A percentile compares a stretch with the other conserved stretches of the same genome.
phyloP scores from a whole-genome alignment of 1,140 invertebrate genomes.

The Coptotermes formosanus region DNA sequence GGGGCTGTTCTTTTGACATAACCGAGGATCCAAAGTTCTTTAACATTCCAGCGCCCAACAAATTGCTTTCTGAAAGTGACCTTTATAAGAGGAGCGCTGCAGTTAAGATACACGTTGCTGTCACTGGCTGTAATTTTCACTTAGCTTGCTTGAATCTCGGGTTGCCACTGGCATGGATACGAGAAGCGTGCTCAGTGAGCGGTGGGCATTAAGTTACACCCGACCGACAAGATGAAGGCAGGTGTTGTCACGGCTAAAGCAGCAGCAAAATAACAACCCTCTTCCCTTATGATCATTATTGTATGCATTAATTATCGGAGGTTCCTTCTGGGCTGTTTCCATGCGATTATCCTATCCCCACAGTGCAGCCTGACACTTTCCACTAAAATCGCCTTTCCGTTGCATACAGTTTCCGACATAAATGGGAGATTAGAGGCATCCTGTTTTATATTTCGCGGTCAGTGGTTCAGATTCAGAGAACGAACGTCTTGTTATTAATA shows the following conservation, averaged over 20 bases:
- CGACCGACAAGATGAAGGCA: neutral
- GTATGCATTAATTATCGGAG: slow-evolving; percentile 14
- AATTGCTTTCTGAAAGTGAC: too few relatives aligned
- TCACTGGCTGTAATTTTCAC: neutral
- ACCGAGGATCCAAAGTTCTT: too few relatives aligned
- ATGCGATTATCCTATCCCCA: neutral
- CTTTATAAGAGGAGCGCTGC: too few relatives aligned
- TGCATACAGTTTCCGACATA: too few relatives aligned
- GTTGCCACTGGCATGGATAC: neutral
- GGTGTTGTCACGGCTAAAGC: neutral
- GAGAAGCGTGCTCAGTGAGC: neutral
- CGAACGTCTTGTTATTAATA: too few relatives aligned
- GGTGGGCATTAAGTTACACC: neutral
- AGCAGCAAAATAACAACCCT: neutral
- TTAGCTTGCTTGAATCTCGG: neutral
- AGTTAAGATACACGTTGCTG: too few relatives aligned
- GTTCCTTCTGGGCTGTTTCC: neutral
- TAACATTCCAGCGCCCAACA: too few relatives aligned
- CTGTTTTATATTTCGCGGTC: too few relatives aligned
- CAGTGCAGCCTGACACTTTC: neutral
- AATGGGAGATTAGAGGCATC: too few relatives aligned
- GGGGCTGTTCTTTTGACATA: too few relatives aligned
- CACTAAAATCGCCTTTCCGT: too few relatives aligned
- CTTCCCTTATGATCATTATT: slow-evolving; percentile 9
- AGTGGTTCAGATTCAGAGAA: too few relatives aligned